Evolutionary conservation across 2,113 vertebrate genomes (phyloP), one percentile per base, ranked within the genome.

Genomic region (Nothobranchius kuhntae): DNA sequence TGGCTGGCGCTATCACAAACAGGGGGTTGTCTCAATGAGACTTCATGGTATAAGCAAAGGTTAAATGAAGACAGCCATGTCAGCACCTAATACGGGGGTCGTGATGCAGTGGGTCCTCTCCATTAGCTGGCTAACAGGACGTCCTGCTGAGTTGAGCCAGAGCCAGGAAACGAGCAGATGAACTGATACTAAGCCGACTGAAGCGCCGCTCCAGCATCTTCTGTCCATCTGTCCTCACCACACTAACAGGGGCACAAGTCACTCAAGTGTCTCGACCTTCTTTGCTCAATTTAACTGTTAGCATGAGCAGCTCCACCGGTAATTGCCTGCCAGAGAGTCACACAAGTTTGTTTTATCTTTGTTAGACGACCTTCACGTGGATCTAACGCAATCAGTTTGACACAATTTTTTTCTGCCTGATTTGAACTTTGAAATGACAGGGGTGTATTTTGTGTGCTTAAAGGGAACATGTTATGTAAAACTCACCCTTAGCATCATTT

Each of bases 31-130:
- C 81, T 77, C 80, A 65, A 75, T 35, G 15, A 76, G 76, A 74
- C 71, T 83, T 88, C 62, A 67, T 46, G 71, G 54, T 86, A 59
- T 82, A 77, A 84, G 79, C 76, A 83, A 85, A 89, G 82, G 87
- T 89, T 90, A 89, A 89, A 89, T 86, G 87, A 83, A 84, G 77
- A 88, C 81, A 87, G 86, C 73, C 70, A 66, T 85, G 84, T 89
- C 77, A 84, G 77, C 66, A 68, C 69, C 64, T 81, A 80, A 84
- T 62, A 68, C 0, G 48, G 69, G 83, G 83, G 84, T 86, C 77
- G 81, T 56, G 73, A 65, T 53, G 44, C 53, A 45, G 61, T 63
- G 78, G 81, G 69, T 66, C 74, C 75, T 75, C 78, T 67, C 74
- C 51, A 56, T 77, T 83, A 86, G 87, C 87, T 53, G 65, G 46